Percentiles rank a stretch among this genome's conserved stretches.
Conservation (phyloP, 2,797 vertebrate species). For the Phataginus tricuspis region DNA sequence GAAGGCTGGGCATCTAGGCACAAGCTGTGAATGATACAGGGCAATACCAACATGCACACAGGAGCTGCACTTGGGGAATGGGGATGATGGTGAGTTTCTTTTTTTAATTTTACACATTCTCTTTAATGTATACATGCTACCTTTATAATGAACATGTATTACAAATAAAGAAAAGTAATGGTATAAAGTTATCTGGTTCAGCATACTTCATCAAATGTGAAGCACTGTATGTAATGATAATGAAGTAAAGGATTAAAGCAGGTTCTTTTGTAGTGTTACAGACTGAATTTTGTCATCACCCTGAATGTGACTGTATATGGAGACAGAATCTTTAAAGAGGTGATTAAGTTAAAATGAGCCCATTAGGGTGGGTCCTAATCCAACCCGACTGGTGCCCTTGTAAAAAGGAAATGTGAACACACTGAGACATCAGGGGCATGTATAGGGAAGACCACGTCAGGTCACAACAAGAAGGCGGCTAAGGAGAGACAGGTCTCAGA, state of each 20-base stretch:
- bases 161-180: background rate
- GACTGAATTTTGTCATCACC: too few relatives aligned
- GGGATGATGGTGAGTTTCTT: too few relatives aligned
- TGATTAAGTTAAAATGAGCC: background rate
- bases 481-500: background rate
- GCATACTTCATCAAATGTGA: background rate
- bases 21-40: background rate
- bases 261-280: background rate
- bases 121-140: background rate
- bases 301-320: background rate
- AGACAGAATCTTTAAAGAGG: background rate
- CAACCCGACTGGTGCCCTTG: background rate
- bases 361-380: too few relatives aligned
- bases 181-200: background rate
- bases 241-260: background rate
- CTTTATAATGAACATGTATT: background rate
- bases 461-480: background rate
- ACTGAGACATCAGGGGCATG: background rate
- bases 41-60: fast-evolving
- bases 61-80: fast-evolving
- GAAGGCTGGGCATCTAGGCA: background rate
- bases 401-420: background rate
- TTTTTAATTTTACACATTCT: background rate
- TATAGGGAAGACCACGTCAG: background rate
- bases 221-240: background rate